Percentiles rank a stretch among this genome's conserved stretches.
phyloP scores from a whole-genome alignment of 37 sponge, comb jelly and placozoan species.

The Chondrosia reniformis region DNA sequence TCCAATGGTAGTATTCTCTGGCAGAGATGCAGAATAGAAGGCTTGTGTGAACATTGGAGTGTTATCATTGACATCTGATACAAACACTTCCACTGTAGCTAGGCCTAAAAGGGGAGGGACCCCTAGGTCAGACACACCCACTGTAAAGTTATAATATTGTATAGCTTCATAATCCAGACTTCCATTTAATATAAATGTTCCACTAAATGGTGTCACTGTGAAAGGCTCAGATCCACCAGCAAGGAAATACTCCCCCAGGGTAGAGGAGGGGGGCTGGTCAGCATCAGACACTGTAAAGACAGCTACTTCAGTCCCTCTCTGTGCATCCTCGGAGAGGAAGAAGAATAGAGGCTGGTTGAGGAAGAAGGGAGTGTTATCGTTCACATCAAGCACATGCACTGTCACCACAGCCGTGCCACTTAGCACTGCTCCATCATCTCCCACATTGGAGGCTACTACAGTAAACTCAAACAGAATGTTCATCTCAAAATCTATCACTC shows the following conservation, averaged over 20 bases:
- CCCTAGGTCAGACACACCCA: constrained; percentile 22
- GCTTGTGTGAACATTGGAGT: constrained; percentile 21
- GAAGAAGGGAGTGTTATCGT: constrained; percentile 79
- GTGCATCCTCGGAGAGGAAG: constrained; percentile 33
- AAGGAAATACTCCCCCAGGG: background rate
- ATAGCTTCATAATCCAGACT: background rate
- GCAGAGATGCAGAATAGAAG: background rate
- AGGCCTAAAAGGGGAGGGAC: constrained; percentile 2
- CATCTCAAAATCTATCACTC: constrained; percentile 49
- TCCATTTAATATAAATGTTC: background rate
- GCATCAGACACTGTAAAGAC: constrained; percentile 27
- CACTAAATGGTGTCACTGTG: background rate
- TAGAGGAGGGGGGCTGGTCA: constrained; percentile 19
- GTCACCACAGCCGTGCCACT: constrained; percentile 15
- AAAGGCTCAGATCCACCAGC: background rate
- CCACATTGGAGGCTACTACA: constrained; percentile 33
- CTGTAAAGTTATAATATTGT: constrained; percentile 17
- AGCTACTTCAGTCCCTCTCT: background rate
- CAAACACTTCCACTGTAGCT: background rate
- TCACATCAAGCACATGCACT: constrained; percentile 55
- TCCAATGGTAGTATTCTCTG: constrained; percentile 32
- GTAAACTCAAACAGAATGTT: constrained; percentile 17
- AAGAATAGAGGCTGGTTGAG: constrained; percentile 23
- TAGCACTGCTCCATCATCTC: constrained; percentile 7
- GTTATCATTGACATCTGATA: constrained; percentile 24